Evolutionary conservation across 1,140 invertebrate genomes (phyloP), one percentile per base, ranked within the genome.

Genomic region (Cataglyphis hispanica): DNA sequence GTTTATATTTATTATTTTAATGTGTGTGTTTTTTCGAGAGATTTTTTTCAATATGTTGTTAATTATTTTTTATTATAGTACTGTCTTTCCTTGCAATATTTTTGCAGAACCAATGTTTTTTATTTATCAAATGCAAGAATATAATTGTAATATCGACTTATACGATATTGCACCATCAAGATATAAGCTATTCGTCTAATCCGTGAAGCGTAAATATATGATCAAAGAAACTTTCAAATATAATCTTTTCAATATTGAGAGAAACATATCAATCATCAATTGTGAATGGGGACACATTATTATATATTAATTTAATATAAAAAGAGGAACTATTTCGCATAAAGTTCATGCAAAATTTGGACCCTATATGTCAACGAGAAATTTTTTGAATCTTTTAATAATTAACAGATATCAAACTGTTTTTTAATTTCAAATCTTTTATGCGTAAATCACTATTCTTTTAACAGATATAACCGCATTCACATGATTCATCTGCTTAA

Each of bases 401-500:
- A 6, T 7, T 2, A 4, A 56, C 10, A n/a, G 6, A 22, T 19
- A 27, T 69, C 2, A 27, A 37, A 5, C 22, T 34, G 6, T 11
- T 5, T 37, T 66, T 50, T 0, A 64, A 6, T 1, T 37, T 7
- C 1, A 22, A 31, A 31, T 13, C 3, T 46, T 53, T 37, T 16
- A 13, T 80, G 5, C 11, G 5, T 27, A 27, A 78, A 37, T 66
- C 27, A 66, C n/a, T 56, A 43, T 67, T 80, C 56, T 37, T 5
- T 69, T 69, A 27, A 80, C 22, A 22, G 22, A 22, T 43, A 67
- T 56, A 22, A 3, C 37, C 11, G 2, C 61, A 5, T 64, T n/a
- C 10, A n/a, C 10, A n/a, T 69, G 76, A 80, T 8, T 80, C 31
- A 67, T 22, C 31, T 5, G n/a, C 16, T 69, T 69, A 56, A 80